A percentile compares a stretch with the other conserved stretches of the same genome.
These are phyloP conservation scores for Gallinago undulata DNA, from an alignment of 2,113 vertebrate genomes.

Conservation along the genomic window DNA sequence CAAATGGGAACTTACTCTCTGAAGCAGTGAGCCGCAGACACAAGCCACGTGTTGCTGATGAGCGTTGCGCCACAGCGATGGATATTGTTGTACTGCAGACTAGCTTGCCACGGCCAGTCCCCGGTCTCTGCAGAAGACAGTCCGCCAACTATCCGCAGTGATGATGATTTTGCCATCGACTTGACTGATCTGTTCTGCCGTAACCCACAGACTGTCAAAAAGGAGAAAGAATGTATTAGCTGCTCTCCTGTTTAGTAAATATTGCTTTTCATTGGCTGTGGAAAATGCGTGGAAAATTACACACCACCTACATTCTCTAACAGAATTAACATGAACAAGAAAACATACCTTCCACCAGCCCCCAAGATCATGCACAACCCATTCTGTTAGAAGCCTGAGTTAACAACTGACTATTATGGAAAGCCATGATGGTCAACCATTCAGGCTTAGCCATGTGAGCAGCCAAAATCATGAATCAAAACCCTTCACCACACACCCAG, in stretches of 20 bases:
- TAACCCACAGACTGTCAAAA: conserved; percentile 72
- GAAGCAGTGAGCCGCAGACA: conserved; percentile 92
- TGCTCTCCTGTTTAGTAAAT: background rate
- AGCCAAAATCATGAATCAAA: background rate
- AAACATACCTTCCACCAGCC: background rate
- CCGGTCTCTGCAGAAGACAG: conserved; percentile 71
- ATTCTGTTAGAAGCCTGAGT: background rate
- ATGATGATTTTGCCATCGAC: conserved; percentile 37
- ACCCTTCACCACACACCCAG: background rate
- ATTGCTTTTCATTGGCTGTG: background rate
- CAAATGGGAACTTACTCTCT: conserved; percentile 68
- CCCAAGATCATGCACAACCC: background rate
- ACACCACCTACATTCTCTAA: background rate
- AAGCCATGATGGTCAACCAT: background rate
- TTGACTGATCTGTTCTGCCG: conserved; percentile 62
- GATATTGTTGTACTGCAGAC: conserved; percentile 78
- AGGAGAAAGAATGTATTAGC: background rate
- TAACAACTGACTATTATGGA: background rate
- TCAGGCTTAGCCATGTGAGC: background rate
- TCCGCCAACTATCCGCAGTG: conserved; percentile 81
- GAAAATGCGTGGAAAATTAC: background rate
- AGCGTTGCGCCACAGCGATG: conserved; percentile 89
- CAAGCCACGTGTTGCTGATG: conserved; percentile 86
- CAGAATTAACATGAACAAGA: background rate
- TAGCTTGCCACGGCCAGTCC: conserved; percentile 94